Percentiles rank a stretch among this genome's conserved stretches.
These are phyloP conservation scores for Cavia aperea DNA, from an alignment of 2,113 vertebrate species.

Conservation along the genomic window DNA sequence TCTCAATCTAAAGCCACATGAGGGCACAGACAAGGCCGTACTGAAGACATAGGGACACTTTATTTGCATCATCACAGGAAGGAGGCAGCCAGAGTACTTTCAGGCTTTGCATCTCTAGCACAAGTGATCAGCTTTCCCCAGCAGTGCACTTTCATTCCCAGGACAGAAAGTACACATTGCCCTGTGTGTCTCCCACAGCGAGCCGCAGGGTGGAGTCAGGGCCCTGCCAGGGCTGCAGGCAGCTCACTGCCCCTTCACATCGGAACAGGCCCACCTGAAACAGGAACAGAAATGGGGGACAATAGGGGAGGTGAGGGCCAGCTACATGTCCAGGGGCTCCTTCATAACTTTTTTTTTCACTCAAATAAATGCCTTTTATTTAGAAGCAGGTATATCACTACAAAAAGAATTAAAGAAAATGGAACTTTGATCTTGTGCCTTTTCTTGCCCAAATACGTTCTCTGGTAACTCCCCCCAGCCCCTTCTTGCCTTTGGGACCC, in stretches of 20 bases:
- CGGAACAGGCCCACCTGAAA: slow-evolving; percentile 68
- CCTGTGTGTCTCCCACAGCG: not conserved
- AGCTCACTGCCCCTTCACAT: slow-evolving; percentile 69
- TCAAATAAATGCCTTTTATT: too few relatives aligned
- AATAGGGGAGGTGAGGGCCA: too few relatives aligned
- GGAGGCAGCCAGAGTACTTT: not conserved
- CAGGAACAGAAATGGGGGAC: too few relatives aligned
- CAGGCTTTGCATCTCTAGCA: not conserved
- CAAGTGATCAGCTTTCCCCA: not conserved
- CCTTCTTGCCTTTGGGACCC: not conserved
- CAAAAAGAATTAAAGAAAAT: not conserved
- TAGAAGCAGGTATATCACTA: too few relatives aligned
- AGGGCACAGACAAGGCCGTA: not conserved
- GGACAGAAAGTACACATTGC: too few relatives aligned
- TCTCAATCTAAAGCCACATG: not conserved
- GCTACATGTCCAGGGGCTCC: too few relatives aligned
- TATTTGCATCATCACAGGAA: slow-evolving; percentile 25
- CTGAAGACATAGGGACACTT: slow-evolving; percentile 14
- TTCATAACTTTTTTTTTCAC: too few relatives aligned
- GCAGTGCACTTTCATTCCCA: too few relatives aligned
- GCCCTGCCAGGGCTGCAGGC: slow-evolving; percentile 56
- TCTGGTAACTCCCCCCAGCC: not conserved
- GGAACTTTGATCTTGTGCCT: not conserved
- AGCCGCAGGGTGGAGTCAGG: slow-evolving; percentile 37
- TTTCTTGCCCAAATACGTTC: not conserved